Base-by-base conservation (phyloP, 2,797 vertebrate genomes). In the Enteromius unitaeniatus region DNA sequence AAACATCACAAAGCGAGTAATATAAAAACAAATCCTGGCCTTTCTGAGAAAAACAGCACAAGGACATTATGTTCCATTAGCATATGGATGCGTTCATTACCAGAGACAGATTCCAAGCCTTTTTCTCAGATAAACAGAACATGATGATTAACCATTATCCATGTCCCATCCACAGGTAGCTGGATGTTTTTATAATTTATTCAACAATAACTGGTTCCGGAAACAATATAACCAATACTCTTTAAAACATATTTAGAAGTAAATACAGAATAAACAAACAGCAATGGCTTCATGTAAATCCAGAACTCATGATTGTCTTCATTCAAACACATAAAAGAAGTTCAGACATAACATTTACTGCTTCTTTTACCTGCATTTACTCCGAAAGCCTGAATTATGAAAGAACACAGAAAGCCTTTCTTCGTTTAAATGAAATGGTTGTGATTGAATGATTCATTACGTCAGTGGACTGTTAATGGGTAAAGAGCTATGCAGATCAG, bases 331-430 rank as follows among this genome's bases (percentile, higher is more conserved):
- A 10, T 77, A 60, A 77, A 77, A 40, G 14, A 76, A 76, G 77
- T 28, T 65, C 3, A 78, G 2, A 40, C 4, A 28, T 70, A n/a
- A 34, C 6, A 69, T 68, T 55, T 26, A 60, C 53, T n/a, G 15
- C 23, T 42, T 42, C 17, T 21, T 55, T n/a, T 37, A 26, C 40
- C 31, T 53, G 23, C 0, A 23, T 73, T 73, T 73, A 11, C 69
- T 31, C 34, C 6, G 0, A 53, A 81, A 62, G 37, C 1, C 53
- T 85, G 40, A 34, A 58, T 5, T 21, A 81, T 26, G 58, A 73
- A 60, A 81, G 69, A 84, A 80, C 64, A 88, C 75, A 55, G 60
- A 69, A 87, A 87, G 70, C 77, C 58, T 79, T 86, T 51, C 79
- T 60, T 21, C 0, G 58, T 70, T 81, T 15, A 31, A 72, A 55